These are phyloP conservation scores for Campaea margaritaria DNA, from an alignment of 2,888 invertebrate genomes.

Conservation along the genomic window DNA sequence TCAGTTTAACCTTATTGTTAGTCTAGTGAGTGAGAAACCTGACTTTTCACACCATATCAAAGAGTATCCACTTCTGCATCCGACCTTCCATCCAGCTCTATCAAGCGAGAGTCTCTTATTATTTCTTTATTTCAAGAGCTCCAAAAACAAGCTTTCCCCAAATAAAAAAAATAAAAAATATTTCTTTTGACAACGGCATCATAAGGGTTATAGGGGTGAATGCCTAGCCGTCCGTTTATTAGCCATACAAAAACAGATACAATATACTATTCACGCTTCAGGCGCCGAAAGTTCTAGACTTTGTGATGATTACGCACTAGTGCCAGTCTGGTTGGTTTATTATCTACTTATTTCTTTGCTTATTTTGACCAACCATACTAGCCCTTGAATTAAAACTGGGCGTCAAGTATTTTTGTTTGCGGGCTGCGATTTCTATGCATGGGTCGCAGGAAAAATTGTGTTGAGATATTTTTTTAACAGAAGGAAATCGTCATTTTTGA, in stretches of 20 bases:
- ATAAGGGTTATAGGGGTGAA: slow-evolving; percentile 35
- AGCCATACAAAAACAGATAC: slow-evolving; percentile 31
- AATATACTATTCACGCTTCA: slow-evolving; percentile 24
- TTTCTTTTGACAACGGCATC: background rate
- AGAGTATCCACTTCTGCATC: too few relatives aligned
- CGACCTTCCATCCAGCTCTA: too few relatives aligned
- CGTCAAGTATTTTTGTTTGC: slow-evolving; percentile 3
- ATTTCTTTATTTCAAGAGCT: too few relatives aligned
- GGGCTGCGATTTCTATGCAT: background rate
- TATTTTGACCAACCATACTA: slow-evolving; percentile 5
- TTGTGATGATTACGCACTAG: slow-evolving; percentile 32
- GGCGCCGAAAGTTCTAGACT: slow-evolving; percentile 39
- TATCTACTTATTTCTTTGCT: slow-evolving; percentile 14
- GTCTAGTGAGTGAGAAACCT: too few relatives aligned
- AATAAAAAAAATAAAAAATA: background rate
- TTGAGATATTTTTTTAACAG: background rate
- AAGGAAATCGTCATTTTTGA: too few relatives aligned
- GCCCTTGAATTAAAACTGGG: background rate
- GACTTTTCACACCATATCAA: too few relatives aligned
- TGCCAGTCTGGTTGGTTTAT: slow-evolving; percentile 30
- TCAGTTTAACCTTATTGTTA: too few relatives aligned
- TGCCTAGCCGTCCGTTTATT: slow-evolving; percentile 21
- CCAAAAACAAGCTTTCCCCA: background rate
- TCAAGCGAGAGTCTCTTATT: too few relatives aligned
- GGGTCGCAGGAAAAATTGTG: background rate